Base-by-base conservation (phyloP, 2,888 invertebrate species). In the Eupeodes latifasciatus region DNA sequence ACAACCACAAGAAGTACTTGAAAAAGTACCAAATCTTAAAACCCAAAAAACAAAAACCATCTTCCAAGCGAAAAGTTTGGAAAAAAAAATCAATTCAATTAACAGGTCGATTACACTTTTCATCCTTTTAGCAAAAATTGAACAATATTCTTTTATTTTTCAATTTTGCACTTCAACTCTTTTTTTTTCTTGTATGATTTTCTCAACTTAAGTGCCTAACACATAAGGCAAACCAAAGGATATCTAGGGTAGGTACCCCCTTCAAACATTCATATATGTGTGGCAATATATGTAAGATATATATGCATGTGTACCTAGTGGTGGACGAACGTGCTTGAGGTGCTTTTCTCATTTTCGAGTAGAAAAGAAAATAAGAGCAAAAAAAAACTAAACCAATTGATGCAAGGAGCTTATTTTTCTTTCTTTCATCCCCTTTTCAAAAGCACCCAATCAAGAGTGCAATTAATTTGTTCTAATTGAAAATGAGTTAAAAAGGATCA, bases 381-480 rank as follows among this genome's bases (percentile, higher is more conserved):
- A 49, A 67, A 16, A 44, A 40, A 55, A 19, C 10, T 16, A n/a
- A 10, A 36, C 9, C 71, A 44, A 36, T 55, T 69, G 69, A 69
- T 40, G 40, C 16, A 53, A 69, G 19, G 40, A 53, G 69, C 53
- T 71, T 71, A 19, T 55, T 44, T 71, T 71, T 64, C 40, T 53
- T 59, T 59, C 55, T 36, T 53, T n/a, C 47, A 49, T 51, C 62
- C 27, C 27, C 27, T 27, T 27, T 51, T 49, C 44, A 55, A 80
- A 47, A 61, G 59, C 66, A 62, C 47, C 79, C 79, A 77, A 78
- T 78, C 74, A 78, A 62, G 78, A 49, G 83, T 72, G 83, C 86
- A 86, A 83, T 86, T 83, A 83, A 83, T 86, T 86, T 83, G 71
- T 66, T 86, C 78, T 82, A 86, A 82, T 86, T 86, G 75, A 71